Conservation (phyloP, 53 echinoderm and acorn worm species). For the Echinarachnius parma region DNA sequence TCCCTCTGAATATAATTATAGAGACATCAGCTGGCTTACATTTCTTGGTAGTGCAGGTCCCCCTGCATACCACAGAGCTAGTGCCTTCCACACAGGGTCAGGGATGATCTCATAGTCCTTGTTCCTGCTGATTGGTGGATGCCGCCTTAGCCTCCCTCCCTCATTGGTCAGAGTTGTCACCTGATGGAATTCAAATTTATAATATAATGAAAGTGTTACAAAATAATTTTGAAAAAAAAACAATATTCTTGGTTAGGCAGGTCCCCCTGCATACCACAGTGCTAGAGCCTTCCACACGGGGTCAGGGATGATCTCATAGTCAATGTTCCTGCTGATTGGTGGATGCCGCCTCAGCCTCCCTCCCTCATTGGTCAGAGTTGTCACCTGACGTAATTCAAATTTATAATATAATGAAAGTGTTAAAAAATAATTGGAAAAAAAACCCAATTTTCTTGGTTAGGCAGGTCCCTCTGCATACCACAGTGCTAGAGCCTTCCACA, state of each 20-base stretch:
- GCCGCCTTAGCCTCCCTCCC: slow-evolving; percentile 77
- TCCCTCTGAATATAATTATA: neutral
- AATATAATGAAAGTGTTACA: no score
- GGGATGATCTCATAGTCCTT: slow-evolving; percentile 94
- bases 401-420: no score
- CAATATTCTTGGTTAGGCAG: slow-evolving; percentile 88
- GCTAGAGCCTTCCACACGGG: slow-evolving; percentile 97
- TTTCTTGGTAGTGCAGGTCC: slow-evolving; percentile 93
- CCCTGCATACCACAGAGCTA: slow-evolving; percentile 97
- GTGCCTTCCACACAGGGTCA: slow-evolving; percentile 95
- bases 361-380: slow-evolving; percentile 90
- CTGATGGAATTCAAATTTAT: slow-evolving; percentile 47
- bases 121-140: slow-evolving; percentile 50
- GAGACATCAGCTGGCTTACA: slow-evolving; percentile 57
- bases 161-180: slow-evolving; percentile 91
- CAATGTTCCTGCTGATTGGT: slow-evolving; percentile 51
- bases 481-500: slow-evolving; percentile 93
- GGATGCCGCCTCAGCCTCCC: slow-evolving; percentile 77
- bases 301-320: slow-evolving; percentile 94
- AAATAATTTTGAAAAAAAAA: no score
- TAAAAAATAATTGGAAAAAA: no score
- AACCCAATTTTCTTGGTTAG: no score
- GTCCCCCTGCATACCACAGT: slow-evolving; percentile 98
- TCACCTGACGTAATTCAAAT: slow-evolving; percentile 58
- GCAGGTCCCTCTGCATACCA: slow-evolving; percentile 99